Conservation (phyloP, 2,113 vertebrate genomes). For the Scomber japonicus region DNA sequence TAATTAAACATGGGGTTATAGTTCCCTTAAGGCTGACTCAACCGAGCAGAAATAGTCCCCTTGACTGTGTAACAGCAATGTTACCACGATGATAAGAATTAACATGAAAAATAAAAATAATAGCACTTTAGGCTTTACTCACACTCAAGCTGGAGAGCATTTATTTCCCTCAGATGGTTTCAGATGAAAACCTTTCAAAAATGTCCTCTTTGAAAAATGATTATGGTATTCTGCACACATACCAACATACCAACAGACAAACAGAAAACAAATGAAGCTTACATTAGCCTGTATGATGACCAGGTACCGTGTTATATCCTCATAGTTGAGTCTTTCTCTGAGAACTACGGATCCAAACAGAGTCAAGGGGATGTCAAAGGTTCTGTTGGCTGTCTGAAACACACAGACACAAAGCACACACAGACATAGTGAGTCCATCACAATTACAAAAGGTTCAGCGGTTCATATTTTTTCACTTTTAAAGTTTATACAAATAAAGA, state of each 20-base stretch:
- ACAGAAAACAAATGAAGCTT: conserved; percentile 72
- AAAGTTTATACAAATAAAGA: not conserved
- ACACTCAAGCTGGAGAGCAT: not conserved
- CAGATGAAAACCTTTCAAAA: conserved; percentile 15
- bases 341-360: conserved; percentile 94
- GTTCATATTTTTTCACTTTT: not conserved
- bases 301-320: conserved; percentile 94
- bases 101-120: conserved; percentile 19
- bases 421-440: conserved; percentile 14
- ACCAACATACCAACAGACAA: not conserved
- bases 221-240: not conserved
- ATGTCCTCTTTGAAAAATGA: not conserved
- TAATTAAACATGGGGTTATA: conserved; percentile 44
- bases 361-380: conserved; percentile 97
- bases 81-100: conserved; percentile 30
- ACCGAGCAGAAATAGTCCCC: conserved; percentile 18
- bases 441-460: not conserved
- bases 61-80: conserved; percentile 27
- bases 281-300: conserved; percentile 97
- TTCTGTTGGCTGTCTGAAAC: conserved; percentile 91
- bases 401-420: conserved; percentile 25
- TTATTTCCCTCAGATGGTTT: conserved; percentile 6
- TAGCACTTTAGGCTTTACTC: conserved; percentile 3
- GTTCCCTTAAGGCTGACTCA: conserved; percentile 34
- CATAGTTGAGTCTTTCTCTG: conserved; percentile 95